Evolutionary conservation across 53 echinoderm and acorn worm genomes (phyloP), one percentile per base, ranked within the genome.

Genomic region (Patiria pectinifera): DNA sequence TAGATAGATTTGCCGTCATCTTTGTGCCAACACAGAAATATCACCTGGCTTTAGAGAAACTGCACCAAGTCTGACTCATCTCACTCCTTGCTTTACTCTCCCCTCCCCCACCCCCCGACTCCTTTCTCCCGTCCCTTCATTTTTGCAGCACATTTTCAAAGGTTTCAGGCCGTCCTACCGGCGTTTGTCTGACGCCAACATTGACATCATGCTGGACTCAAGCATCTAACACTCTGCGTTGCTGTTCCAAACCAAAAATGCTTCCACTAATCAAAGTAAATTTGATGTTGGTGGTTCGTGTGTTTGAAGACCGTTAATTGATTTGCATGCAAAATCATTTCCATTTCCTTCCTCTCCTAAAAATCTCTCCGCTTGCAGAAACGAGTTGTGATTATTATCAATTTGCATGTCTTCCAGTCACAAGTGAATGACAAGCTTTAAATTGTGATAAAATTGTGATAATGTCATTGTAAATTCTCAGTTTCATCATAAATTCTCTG

Each of bases 151-250:
- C 23, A 23, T 80, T 80, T 90, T 90, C 79, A 90, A 90, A 63
- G 80, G 80, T 80, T 90, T 90, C 90, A 80, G 66, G 81, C 82
- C 80, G 8, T 81, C 90, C 10, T 90, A 90, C 78, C 90, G 90
- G 90, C 90, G 90, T 90, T 79, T 90, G 69, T 90, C 90, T 45
- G 90, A 90, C 63, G 90, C 90, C 15, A 90, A 90, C 90, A 62
- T 90, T 14, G 90, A 90, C 81, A 90, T 90, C 90, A 80, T 90
- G 81, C 69, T 90, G 90, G 90, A 90, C 81, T 90, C 90, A 2
- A 81, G 90, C 69, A 90, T 90, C 90, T 90, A 90, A 90, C 61
- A 58, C 78, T 7, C 58, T 44, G 70, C 45, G 74, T 24, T 63
- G 58, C 90, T 26, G 80, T 81, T 58, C 80, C 46, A 85, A 85